phyloP scores from a whole-genome alignment of 2,888 invertebrate genomes.

The Criorhina ranunculi region DNA sequence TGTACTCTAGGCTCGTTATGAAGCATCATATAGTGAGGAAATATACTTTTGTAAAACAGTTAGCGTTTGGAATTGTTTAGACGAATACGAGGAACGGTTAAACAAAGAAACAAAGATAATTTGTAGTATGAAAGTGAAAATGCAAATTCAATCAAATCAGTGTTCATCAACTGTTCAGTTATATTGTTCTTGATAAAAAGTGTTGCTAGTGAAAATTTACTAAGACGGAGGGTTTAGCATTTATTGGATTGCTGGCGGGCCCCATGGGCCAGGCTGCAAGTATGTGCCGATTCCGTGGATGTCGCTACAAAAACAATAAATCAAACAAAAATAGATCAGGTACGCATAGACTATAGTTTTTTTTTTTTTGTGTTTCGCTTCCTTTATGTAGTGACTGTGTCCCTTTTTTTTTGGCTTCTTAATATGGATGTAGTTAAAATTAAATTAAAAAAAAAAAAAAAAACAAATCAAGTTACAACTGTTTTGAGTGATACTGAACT shows the following conservation, averaged over 20 bases:
- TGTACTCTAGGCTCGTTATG: conserved; percentile 15
- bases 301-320: conserved; percentile 91
- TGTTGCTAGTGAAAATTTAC: conserved; percentile 80
- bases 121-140: conserved; percentile 52
- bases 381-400: conserved; percentile 4
- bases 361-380: conserved; percentile 3
- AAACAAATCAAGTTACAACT: too few relatives aligned
- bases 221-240: conserved; percentile 85
- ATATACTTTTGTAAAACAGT: conserved; percentile 7
- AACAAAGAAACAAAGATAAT: neutral
- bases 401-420: conserved; percentile 12
- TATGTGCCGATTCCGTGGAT: conserved; percentile 92
- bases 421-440: too few relatives aligned
- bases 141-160: neutral
- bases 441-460: too few relatives aligned
- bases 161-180: neutral
- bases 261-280: conserved; percentile 92
- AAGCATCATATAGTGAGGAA: conserved; percentile 30
- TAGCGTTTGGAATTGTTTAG: neutral
- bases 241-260: conserved; percentile 84
- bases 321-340: conserved; percentile 78
- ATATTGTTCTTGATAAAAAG: conserved; percentile 10
- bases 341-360: conserved; percentile 28
- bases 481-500: too few relatives aligned
- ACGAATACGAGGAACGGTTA: neutral